These are phyloP conservation scores for Rhinopithecus roxellana DNA, from an alignment of 2,113 vertebrate genomes.

Conservation along the genomic window DNA sequence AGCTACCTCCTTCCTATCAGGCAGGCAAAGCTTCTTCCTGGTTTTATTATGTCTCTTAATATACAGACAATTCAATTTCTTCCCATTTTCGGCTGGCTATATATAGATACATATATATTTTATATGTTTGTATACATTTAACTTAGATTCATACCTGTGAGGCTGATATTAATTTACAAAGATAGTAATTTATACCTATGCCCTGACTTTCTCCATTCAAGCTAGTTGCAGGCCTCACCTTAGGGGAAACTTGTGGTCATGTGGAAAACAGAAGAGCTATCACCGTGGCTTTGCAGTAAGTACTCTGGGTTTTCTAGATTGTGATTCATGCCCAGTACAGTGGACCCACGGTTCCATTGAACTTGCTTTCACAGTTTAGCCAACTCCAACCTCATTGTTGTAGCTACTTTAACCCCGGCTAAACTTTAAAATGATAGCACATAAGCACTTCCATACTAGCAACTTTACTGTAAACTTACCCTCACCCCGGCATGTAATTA, in stretches of 20 bases:
- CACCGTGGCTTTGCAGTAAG: accelerated
- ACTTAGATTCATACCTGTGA: background rate
- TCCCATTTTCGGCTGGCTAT: background rate
- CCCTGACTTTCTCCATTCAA: background rate
- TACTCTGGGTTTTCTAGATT: background rate
- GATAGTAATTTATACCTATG: background rate
- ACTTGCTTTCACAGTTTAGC: background rate
- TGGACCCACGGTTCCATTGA: background rate
- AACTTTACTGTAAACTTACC: background rate
- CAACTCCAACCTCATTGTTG: background rate
- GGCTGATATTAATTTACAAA: background rate
- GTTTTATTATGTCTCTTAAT: background rate
- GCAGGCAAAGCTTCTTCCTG: background rate
- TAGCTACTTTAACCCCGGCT: background rate
- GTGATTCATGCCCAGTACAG: background rate
- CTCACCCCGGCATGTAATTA: background rate
- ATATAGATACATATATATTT: background rate
- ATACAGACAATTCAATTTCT: background rate
- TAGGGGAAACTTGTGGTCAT: no score
- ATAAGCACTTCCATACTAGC: background rate
- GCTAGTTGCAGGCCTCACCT: background rate
- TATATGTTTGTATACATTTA: background rate
- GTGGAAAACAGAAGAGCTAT: background rate
- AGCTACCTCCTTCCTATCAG: no score
- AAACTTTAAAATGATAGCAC: background rate